Evolutionary conservation across 2,888 invertebrate genomes (phyloP).

Genomic region (Drosophila nr. perissopoda): DNA sequence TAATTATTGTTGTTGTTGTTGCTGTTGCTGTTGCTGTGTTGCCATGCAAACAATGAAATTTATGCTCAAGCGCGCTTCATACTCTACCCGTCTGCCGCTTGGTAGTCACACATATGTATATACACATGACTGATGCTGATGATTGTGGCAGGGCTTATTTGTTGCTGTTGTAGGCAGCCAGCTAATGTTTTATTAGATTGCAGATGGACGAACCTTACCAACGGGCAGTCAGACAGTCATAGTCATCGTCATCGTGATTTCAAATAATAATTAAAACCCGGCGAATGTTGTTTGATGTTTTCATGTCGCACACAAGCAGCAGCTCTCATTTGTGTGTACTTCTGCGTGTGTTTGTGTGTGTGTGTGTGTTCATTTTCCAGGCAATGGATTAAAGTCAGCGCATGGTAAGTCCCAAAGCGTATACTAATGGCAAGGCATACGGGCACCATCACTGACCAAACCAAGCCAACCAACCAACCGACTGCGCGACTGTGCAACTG

Average conservation of each 20-base stretch:
- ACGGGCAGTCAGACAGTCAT: slow-evolving; percentile 6
- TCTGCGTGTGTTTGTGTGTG: slow-evolving; percentile 2
- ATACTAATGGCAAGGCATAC: slow-evolving; percentile 50
- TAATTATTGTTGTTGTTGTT: slow-evolving; percentile 1
- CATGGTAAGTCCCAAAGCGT: slow-evolving; percentile 53
- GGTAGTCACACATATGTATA: not conserved
- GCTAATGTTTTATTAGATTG: slow-evolving; percentile 68
- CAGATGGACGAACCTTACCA: slow-evolving; percentile 19
- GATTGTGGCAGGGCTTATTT: slow-evolving; percentile 24
- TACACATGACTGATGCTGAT: slow-evolving; percentile 26
- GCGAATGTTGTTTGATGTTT: slow-evolving; percentile 70
- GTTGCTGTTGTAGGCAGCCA: slow-evolving; percentile 37
- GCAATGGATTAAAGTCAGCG: slow-evolving; percentile 63
- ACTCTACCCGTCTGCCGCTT: slow-evolving; percentile 12
- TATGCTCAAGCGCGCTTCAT: slow-evolving; percentile 48
- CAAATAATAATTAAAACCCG: slow-evolving; percentile 71
- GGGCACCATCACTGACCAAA: slow-evolving; percentile 33
- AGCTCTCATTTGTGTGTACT: not conserved
- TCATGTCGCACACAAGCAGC: slow-evolving; percentile 44
- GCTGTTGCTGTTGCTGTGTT: slow-evolving; percentile 7
- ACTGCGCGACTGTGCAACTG: slow-evolving; percentile 7
- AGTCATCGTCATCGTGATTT: slow-evolving; percentile 50
- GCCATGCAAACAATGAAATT: slow-evolving; percentile 54
- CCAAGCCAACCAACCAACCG: slow-evolving; percentile 3
- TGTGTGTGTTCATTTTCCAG: slow-evolving; percentile 29